phyloP scores from a whole-genome alignment of 2,888 invertebrate species.

The Dysmachus trigonus region DNA sequence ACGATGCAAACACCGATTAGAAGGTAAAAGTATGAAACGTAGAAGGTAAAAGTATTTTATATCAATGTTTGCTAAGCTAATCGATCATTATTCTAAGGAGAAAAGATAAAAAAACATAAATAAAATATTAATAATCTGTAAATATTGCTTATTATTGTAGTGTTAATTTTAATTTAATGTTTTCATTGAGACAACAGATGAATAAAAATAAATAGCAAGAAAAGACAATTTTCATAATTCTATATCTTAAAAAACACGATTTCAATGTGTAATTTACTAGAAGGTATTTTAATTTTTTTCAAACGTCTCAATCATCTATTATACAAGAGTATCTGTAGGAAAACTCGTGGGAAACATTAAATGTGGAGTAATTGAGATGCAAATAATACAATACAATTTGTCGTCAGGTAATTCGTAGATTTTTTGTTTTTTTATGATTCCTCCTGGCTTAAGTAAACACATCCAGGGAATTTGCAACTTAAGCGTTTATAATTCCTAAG shows the following conservation, averaged over 20 bases:
- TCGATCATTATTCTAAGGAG: not conserved
- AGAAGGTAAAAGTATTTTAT: not conserved
- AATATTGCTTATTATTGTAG: not conserved
- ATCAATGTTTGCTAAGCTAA: not conserved
- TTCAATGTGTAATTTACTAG: no score
- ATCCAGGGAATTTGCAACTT: not conserved
- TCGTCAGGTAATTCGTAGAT: not conserved
- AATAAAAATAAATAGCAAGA: no score
- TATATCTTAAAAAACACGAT: not conserved
- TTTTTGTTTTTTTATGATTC: not conserved
- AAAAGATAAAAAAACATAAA: not conserved
- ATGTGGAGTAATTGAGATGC: not conserved
- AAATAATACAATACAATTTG: not conserved
- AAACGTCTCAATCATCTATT: not conserved
- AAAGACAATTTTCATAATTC: no score
- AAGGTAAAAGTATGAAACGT: not conserved
- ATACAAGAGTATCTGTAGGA: not conserved
- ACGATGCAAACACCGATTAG: not conserved
- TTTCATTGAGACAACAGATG: not conserved
- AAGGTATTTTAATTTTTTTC: not conserved
- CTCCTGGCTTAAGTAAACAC: not conserved
- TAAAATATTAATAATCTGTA: not conserved
- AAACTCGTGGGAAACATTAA: not conserved
- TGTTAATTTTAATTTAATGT: not conserved
- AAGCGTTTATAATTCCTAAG: not conserved